Evolutionary conservation across 2,797 vertebrate species (phyloP), one percentile per base, ranked within the genome.

Genomic region (Smutsia gigantea): DNA sequence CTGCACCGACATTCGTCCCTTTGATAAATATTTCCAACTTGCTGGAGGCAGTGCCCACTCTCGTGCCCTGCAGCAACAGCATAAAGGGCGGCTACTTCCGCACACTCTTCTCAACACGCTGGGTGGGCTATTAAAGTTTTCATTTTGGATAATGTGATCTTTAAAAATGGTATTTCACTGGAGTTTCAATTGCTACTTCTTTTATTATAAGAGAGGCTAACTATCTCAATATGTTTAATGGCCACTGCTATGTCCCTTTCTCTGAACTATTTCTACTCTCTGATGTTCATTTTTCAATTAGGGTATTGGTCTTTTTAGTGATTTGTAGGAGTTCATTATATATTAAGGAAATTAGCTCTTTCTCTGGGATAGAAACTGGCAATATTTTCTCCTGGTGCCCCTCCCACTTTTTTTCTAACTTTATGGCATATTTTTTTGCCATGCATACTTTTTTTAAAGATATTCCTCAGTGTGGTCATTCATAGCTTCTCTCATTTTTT

Each of bases 171-270:
- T 7, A 18, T 82, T 85, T 53, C 11, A 4, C 4, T 29, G 1
- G 55, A 29, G 19, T 42, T 42, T 49, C 39, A 31, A 23, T 51
- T 6, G 49, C 4, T 49, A 29, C 27, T 85, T 84, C 59, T 69
- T 51, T 64, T 4, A 59, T 10, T 4, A 1, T 5, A 4, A 23
- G 29, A 4, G 77, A 87, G 21, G 59, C 23, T 18, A 9, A 21
- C 9, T 21, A 19, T 1, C 75, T 39, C 25, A 0, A 0, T 10
- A 7, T 4, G 11, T 39, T 74, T 39, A 14, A 82, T 1, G 34
- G 11, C 27, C 19, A 13, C 14, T 29, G n/a, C 11, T 17, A 59
- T 7, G 55, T 21, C 74, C n/a, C 64, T 61, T 63, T 46, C 63
- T n/a, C 86, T 63, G 17, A 64, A 72, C 12, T 66, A 29, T 21